Percentiles rank a stretch among this genome's conserved stretches.
These are phyloP conservation scores for Scopus umbretta DNA, from an alignment of 2,113 vertebrate genomes.

Conservation along the genomic window DNA sequence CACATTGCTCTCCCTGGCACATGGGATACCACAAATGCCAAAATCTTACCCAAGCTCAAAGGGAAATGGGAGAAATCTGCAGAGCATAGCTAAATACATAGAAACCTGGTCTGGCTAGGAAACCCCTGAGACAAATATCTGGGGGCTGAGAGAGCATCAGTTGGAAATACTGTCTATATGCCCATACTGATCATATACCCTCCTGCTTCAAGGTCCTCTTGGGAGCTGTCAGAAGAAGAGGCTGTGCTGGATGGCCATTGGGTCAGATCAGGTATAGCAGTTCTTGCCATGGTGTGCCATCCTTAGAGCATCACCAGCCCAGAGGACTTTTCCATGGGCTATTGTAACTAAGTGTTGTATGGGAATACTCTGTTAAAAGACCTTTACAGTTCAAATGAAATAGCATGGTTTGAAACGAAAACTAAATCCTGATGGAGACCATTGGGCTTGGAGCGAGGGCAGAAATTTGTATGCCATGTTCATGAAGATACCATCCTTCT, in stretches of 20 bases:
- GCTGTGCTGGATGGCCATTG: background rate
- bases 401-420: background rate
- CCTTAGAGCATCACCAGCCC: background rate
- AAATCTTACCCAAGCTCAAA: background rate
- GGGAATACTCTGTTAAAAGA: background rate
- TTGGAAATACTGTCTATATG: background rate
- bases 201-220: background rate
- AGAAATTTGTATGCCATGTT: background rate
- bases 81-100: background rate
- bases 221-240: background rate
- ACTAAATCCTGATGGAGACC: background rate
- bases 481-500: background rate
- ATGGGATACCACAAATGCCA: background rate
- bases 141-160: background rate
- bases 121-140: background rate
- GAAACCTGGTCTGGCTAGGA: background rate
- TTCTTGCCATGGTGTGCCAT: background rate
- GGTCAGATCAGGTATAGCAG: accelerated
- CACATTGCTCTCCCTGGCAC: background rate
- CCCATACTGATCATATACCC: background rate
- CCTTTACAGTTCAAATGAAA: background rate
- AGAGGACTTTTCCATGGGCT: background rate
- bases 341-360: background rate
- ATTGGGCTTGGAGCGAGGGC: background rate
- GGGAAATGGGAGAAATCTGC: background rate